These are phyloP conservation scores for Rhimphoctona megacephalus DNA, from an alignment of 2,888 invertebrate genomes.

Conservation along the genomic window DNA sequence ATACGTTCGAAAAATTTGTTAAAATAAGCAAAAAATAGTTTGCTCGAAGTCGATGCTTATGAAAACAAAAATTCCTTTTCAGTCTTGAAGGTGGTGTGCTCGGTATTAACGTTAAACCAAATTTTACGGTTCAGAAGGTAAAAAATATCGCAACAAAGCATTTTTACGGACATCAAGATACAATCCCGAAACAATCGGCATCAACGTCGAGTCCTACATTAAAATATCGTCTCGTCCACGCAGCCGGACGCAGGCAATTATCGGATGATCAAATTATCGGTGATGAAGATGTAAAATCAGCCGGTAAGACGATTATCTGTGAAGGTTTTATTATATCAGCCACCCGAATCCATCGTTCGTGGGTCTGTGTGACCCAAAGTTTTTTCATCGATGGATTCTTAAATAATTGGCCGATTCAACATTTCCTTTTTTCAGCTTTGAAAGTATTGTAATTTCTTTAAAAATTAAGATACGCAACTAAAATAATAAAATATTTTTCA, in stretches of 20 bases:
- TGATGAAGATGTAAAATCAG: slow-evolving; percentile 78
- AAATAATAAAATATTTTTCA: slow-evolving; percentile 61
- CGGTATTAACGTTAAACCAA: slow-evolving; percentile 75
- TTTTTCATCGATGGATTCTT: background rate
- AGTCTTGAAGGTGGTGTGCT: slow-evolving; percentile 80
- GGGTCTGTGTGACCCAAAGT: background rate
- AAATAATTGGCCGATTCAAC: background rate
- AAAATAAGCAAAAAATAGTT: background rate
- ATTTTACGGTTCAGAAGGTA: slow-evolving; percentile 79
- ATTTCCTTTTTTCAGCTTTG: background rate
- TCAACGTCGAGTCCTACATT: slow-evolving; percentile 72
- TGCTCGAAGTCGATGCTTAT: background rate
- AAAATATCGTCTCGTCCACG: slow-evolving; percentile 80
- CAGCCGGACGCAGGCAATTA: slow-evolving; percentile 76
- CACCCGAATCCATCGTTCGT: background rate
- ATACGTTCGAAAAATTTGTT: background rate
- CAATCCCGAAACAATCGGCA: slow-evolving; percentile 45
- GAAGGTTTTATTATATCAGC: background rate
- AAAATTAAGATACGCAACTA: background rate
- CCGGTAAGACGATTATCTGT: slow-evolving; percentile 72
- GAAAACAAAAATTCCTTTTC: background rate
- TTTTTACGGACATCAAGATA: slow-evolving; percentile 77
- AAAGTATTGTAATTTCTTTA: background rate
- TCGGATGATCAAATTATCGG: slow-evolving; percentile 75
- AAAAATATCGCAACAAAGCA: slow-evolving; percentile 80